Conservation (phyloP, 2,888 invertebrate species). For the Drosophila colorata region DNA sequence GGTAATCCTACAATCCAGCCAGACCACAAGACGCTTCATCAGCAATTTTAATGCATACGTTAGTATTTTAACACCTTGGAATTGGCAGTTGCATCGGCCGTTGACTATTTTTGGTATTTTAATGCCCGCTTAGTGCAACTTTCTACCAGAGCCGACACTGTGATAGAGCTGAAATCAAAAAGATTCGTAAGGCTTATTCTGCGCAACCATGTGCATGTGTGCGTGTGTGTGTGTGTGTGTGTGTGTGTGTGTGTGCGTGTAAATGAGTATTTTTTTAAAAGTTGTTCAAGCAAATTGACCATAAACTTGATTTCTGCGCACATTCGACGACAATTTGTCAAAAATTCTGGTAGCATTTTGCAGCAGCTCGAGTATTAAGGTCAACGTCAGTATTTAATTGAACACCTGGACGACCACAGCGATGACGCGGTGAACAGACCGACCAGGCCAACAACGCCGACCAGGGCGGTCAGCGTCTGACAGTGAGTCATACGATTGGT, state of each 20-base stretch:
- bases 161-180: conserved; percentile 38
- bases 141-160: conserved; percentile 52
- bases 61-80: conserved; percentile 72
- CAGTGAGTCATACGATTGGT: conserved; percentile 51
- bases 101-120: conserved; percentile 69
- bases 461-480: conserved; percentile 40
- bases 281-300: conserved; percentile 69
- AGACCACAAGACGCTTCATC: conserved; percentile 74
- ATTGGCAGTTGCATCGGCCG: conserved; percentile 55
- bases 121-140: conserved; percentile 65
- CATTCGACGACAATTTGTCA: conserved; percentile 77
- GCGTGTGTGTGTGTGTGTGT: neutral
- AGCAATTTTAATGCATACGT: conserved; percentile 77
- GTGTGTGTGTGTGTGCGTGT: conserved; percentile 5
- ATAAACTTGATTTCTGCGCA: conserved; percentile 77
- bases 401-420: conserved; percentile 72
- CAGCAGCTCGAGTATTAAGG: conserved; percentile 71
- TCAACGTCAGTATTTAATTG: conserved; percentile 77
- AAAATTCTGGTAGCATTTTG: conserved; percentile 71
- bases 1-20: conserved; percentile 67
- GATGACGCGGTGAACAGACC: conserved; percentile 38
- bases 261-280: conserved; percentile 49
- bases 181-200: conserved; percentile 39
- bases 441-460: conserved; percentile 23
- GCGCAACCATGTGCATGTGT: conserved; percentile 1